Conservation (phyloP, 1,140 invertebrate species). For the Drosophila varians region DNA sequence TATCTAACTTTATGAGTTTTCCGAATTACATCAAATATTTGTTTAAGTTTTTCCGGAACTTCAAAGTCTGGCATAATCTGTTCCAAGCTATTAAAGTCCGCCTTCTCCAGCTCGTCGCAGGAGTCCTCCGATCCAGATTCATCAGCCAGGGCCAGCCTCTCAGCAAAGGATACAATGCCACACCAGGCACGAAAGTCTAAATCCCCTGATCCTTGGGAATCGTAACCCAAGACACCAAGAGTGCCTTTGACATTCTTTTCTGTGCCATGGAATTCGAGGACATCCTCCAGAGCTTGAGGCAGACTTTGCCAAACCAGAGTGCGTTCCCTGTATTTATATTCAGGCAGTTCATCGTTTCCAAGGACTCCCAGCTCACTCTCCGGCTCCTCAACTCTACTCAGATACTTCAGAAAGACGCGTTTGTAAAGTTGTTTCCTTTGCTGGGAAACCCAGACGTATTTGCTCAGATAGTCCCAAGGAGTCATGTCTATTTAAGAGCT, state of each 20-base stretch:
- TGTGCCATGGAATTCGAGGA: constrained; percentile 79
- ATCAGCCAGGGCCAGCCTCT: constrained; percentile 84
- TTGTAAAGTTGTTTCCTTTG: constrained; percentile 86
- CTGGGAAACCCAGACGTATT: constrained; percentile 85
- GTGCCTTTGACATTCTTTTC: constrained; percentile 64
- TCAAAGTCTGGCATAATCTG: constrained; percentile 56
- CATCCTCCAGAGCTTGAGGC: constrained; percentile 72
- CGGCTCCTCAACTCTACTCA: constrained; percentile 61
- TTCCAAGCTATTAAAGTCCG: constrained; percentile 79
- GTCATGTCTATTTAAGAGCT: constrained; percentile 84
- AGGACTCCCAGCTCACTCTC: constrained; percentile 43
- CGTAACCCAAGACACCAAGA: constrained; percentile 52
- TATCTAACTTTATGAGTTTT: constrained; percentile 62
- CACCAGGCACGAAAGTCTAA: constrained; percentile 85
- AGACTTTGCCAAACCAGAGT: constrained; percentile 62
- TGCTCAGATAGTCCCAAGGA: constrained; percentile 85
- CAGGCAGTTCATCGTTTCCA: constrained; percentile 51
- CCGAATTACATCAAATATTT: constrained; percentile 69
- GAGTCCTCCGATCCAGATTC: constrained; percentile 69
- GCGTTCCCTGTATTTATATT: constrained; percentile 72
- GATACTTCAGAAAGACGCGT: constrained; percentile 71
- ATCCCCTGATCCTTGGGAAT: constrained; percentile 40
- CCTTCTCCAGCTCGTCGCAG: constrained; percentile 79
- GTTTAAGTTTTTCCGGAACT: constrained; percentile 50
- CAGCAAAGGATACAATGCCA: constrained; percentile 85